These are phyloP conservation scores for Drosophila tripunctata DNA, from an alignment of 2,888 invertebrate genomes.

Conservation along the genomic window DNA sequence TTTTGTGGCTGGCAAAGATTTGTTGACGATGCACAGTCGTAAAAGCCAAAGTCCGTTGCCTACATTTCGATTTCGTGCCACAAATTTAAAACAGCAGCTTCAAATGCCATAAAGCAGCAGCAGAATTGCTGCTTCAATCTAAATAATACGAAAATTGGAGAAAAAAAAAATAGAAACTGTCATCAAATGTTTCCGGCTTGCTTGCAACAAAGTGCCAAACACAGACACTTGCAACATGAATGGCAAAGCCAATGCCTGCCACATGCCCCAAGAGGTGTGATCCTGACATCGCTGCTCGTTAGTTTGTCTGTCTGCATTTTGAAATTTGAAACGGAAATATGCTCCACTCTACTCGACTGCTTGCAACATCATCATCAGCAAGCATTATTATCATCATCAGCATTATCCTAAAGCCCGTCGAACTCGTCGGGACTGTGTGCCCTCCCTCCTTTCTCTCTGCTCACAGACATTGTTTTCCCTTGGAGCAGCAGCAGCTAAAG, in stretches of 20 bases:
- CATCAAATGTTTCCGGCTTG: conserved; percentile 69
- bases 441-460: neutral
- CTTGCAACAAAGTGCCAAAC: conserved; percentile 56
- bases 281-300: conserved; percentile 59
- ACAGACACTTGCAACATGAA: conserved; percentile 22
- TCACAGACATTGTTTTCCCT: conserved; percentile 30
- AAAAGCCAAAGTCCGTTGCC: conserved; percentile 35
- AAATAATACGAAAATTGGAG: neutral
- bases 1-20: conserved; percentile 71
- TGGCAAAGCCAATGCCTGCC: conserved; percentile 18
- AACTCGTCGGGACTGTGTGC: conserved; percentile 11
- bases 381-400: conserved; percentile 21
- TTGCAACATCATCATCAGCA: conserved; percentile 11
- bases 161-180: conserved; percentile 27
- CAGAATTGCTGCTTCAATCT: conserved; percentile 9
- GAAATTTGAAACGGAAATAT: conserved; percentile 73
- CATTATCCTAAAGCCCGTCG: conserved; percentile 28
- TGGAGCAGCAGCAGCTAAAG: conserved; percentile 23
- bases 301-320: conserved; percentile 55
- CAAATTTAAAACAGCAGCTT: conserved; percentile 25
- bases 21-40: conserved; percentile 65
- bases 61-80: conserved; percentile 12
- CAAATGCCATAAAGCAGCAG: conserved; percentile 25
- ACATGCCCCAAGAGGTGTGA: conserved; percentile 54
- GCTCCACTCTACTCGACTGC: conserved; percentile 15